Percentiles rank a stretch among this genome's conserved stretches.
Evolutionary conservation across 2,113 vertebrate species (phyloP).

Genomic region (Tenebrosternarchus preto): DNA sequence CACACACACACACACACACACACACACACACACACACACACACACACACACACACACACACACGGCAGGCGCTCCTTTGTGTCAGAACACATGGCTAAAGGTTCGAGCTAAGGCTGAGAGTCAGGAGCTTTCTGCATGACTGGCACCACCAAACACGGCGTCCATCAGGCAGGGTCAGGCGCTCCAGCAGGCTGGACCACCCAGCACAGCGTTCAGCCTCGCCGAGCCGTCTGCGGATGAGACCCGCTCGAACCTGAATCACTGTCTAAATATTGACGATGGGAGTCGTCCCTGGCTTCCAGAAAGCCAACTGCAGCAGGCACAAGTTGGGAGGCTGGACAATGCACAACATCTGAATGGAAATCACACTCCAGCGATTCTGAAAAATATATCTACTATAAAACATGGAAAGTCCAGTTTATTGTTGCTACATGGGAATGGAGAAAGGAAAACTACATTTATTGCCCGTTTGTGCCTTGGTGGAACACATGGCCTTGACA

Average conservation of each 20-base stretch:
- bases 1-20: neutral
- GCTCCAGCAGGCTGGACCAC: constrained; percentile 69
- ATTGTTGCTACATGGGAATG: constrained; percentile 23
- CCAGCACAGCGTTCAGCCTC: constrained; percentile 64
- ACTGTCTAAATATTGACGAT: constrained; percentile 64
- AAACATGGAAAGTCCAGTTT: constrained; percentile 32
- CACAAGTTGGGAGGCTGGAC: neutral
- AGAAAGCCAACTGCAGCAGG: constrained; percentile 41
- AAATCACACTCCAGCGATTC: constrained; percentile 11
- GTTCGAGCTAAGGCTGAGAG: constrained; percentile 53
- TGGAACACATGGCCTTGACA: neutral
- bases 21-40: neutral
- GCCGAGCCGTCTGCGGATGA: constrained; percentile 60
- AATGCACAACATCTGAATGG: constrained; percentile 13
- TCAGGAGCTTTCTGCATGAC: constrained; percentile 65
- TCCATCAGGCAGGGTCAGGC: constrained; percentile 61
- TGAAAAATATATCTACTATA: constrained; percentile 31
- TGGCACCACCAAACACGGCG: constrained; percentile 67
- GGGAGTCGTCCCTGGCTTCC: constrained; percentile 45
- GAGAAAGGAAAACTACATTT: constrained; percentile 6
- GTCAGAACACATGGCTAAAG: constrained; percentile 36
- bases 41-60: constrained; percentile 1
- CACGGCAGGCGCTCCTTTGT: constrained; percentile 1
- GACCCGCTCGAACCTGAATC: constrained; percentile 63
- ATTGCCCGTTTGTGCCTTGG: neutral